Evolutionary conservation across 2,113 vertebrate species (phyloP), one percentile per base, ranked within the genome.

Genomic region (Mirza zaza): DNA sequence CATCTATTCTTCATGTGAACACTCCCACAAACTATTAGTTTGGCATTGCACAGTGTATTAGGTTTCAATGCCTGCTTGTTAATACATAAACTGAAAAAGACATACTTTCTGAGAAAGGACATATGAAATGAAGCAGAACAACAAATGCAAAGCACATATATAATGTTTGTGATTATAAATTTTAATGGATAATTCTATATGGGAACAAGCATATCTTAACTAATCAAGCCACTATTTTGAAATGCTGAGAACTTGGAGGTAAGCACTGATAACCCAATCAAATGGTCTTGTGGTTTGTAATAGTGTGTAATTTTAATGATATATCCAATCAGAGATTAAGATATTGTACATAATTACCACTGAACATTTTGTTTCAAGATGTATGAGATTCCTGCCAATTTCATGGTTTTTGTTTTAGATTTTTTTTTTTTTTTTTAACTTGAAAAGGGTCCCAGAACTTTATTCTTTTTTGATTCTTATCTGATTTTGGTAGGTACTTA

Each of bases 261-360:
- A 92, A 57, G 15, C 21, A 91, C 1, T 93, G 36, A 42, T 85
- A 96, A 87, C 8, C n/a, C 34, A 95, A 89, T 81, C 83, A 92
- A 34, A 63, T n/a, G 34, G 11, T 71, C 87, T 42, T 75, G 50
- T 86, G 50, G 67, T 81, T 86, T 89, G 13, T 71, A 92, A 86
- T 65, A 48, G 34, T 82, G 18, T 73, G 2, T 61, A 27, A 77
- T 96, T 96, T 73, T 82, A 94, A 91, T 42, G 42, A 86, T 20
- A 71, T 32, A 89, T 14, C 27, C 39, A 68, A 94, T 92, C 27
- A 90, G 6, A 88, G 3, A 89, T 73, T 83, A 83, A 90, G 13
- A 36, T 75, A 15, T 20, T 79, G 1, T 81, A n/a, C 20, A 55
- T 45, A 48, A 82, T 83, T 90, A 55, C 15, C 82, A 73, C 29